Evolutionary conservation across 2,888 invertebrate species (phyloP), one percentile per base, ranked within the genome.

Genomic region (Lapara coniferarum): DNA sequence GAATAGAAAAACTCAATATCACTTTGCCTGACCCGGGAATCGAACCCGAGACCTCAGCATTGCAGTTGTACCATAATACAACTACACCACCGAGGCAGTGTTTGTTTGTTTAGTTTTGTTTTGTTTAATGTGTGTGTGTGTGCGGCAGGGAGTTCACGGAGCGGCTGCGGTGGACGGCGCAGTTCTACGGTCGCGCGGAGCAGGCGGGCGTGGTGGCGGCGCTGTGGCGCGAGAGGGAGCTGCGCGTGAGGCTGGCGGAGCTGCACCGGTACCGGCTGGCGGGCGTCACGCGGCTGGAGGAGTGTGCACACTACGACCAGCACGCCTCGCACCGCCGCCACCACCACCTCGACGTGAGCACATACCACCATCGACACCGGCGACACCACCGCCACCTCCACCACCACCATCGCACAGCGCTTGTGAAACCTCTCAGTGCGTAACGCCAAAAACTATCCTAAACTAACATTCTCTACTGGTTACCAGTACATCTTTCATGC

Each of bases 241-340:
- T 98, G 71, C 96, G 98, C 75, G 95, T 96, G 79, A 95, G 98
- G 8, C 94, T 98, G 37, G 96, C 96, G 1, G 98, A 98, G 90
- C 90, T 98, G 58, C 95, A 96, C 85, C 96, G 97, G 72, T 93
- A 98, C 91, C 95, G 98, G 46, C 96, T 97, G 80, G 96, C 98
- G 78, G 98, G 98, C 44, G 95, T 98, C 55, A 97, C 97, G 3
- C 95, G 96, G 58, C 95, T 96, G 68, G 97, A 97, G 84, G 98
- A 98, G 85, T 97, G 98, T 81, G 95, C 97, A 51, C 97, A 98
- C 86, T 98, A 97, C 87, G 98, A 98, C 82, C 97, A 97, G 84
- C 95, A 96, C 92, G 95, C 96, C 70, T 94, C 95, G 80, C 95
- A 94, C 76, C 87, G 96, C 81, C 92, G 95, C 82, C 88, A 72